phyloP scores from a whole-genome alignment of 1,140 invertebrate species.

The Camponotus vicinus region DNA sequence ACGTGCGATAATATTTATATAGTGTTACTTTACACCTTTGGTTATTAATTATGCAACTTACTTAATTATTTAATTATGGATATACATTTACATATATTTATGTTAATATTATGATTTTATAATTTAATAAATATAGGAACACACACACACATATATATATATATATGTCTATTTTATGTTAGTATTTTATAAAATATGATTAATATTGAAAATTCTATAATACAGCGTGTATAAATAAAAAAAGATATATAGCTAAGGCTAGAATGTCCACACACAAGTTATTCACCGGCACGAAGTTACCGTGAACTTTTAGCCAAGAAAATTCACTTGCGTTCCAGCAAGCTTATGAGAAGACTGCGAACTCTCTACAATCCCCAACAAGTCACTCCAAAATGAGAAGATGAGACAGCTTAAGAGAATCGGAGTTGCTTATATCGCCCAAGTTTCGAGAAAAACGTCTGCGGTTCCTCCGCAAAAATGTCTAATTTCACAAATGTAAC shows the following conservation, averaged over 20 bases:
- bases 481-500: background rate
- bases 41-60: constrained; percentile 41
- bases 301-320: constrained; percentile 54
- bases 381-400: constrained; percentile 54
- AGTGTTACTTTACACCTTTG: constrained; percentile 24
- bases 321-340: constrained; percentile 54
- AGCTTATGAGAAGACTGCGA: constrained; percentile 53
- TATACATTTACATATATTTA: background rate
- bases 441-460: constrained; percentile 49
- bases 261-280: constrained; percentile 39
- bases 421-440: constrained; percentile 34
- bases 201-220: constrained; percentile 24
- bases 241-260: background rate
- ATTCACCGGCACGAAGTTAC: constrained; percentile 38
- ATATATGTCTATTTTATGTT: too few species aligned
- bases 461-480: constrained; percentile 15
- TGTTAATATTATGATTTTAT: background rate
- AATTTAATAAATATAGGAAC: background rate
- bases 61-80: background rate
- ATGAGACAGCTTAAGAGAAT: constrained; percentile 44
- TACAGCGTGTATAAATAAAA: constrained; percentile 25
- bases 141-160: background rate
- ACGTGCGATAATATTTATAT: constrained; percentile 12
- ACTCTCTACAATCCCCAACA: constrained; percentile 44
- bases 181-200: background rate